Percentiles rank a stretch among this genome's conserved stretches.
These are phyloP conservation scores for Metacarcinus magister DNA, from an alignment of 2,888 invertebrate species.

Conservation along the genomic window DNA sequence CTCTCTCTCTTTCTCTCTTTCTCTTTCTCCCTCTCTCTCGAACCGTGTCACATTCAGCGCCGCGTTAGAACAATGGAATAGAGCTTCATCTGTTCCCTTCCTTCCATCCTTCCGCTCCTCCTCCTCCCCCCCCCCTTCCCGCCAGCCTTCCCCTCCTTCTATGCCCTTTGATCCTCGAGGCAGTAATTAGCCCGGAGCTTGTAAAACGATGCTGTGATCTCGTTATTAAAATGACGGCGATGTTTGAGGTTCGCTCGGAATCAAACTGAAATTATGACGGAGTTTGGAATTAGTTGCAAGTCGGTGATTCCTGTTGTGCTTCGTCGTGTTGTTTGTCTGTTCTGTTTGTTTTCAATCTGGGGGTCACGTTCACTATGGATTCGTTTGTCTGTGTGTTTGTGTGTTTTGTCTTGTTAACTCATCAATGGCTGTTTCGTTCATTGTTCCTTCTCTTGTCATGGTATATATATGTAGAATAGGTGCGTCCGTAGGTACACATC, in stretches of 20 bases:
- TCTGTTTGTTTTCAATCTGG: not conserved
- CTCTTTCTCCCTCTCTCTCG: not conserved
- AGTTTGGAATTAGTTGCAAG: not conserved
- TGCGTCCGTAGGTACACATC: too few species aligned
- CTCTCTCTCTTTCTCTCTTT: not conserved
- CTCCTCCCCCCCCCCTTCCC: not conserved
- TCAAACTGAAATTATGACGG: not conserved
- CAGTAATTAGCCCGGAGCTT: slow-evolving; percentile 19
- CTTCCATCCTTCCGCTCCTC: not conserved
- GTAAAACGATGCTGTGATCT: slow-evolving; percentile 29
- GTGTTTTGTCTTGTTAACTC: too few species aligned
- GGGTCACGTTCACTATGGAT: not conserved
- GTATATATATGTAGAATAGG: too few species aligned
- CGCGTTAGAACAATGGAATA: not conserved
- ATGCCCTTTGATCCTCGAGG: not conserved
- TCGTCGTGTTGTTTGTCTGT: not conserved
- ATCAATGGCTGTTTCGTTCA: too few species aligned
- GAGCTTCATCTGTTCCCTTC: not conserved
- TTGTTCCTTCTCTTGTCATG: too few species aligned
- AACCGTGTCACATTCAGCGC: not conserved
- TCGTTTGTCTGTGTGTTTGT: not conserved
- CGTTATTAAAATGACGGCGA: not conserved
- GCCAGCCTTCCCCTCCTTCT: not conserved
- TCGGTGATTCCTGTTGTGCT: not conserved
- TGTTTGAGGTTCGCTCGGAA: not conserved